Conservation (phyloP, 2,888 invertebrate species). For the Strigamia transsilvanica region DNA sequence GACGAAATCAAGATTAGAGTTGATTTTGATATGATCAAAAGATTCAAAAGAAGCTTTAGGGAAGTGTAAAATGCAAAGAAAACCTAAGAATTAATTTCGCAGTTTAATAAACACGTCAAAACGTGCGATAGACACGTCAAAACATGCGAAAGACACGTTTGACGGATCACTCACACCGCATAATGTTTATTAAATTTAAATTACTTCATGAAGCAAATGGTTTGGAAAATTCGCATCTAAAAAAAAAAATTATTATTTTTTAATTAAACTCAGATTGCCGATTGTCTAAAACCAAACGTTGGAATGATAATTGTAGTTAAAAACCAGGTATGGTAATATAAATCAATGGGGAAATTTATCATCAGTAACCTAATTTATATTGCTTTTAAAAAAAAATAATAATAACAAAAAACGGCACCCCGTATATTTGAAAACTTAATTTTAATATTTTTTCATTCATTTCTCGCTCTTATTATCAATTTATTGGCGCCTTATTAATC, state of each 20-base stretch:
- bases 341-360: conserved; percentile 30
- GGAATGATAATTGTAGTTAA: conserved; percentile 40
- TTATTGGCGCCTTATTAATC: not conserved
- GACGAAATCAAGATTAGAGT: no score
- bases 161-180: not conserved
- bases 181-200: conserved; percentile 4
- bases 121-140: not conserved
- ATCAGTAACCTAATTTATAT: conserved; percentile 19
- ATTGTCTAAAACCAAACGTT: not conserved
- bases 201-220: not conserved
- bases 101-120: conserved; percentile 12
- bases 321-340: conserved; percentile 9
- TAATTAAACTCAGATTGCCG: conserved; percentile 12
- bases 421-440: not conserved
- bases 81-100: conserved; percentile 12
- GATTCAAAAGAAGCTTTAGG: not conserved
- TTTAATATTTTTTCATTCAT: not conserved
- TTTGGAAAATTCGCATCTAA: not conserved
- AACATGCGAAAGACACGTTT: not conserved
- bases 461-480: not conserved
- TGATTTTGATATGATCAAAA: no score
- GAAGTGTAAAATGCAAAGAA: not conserved
- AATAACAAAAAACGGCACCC: not conserved
- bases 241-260: not conserved
- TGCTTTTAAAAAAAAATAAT: not conserved